Percentiles rank a stretch among this genome's conserved stretches.
These are phyloP conservation scores for Mus caroli DNA, from an alignment of 2,797 vertebrate genomes.

Conservation along the genomic window DNA sequence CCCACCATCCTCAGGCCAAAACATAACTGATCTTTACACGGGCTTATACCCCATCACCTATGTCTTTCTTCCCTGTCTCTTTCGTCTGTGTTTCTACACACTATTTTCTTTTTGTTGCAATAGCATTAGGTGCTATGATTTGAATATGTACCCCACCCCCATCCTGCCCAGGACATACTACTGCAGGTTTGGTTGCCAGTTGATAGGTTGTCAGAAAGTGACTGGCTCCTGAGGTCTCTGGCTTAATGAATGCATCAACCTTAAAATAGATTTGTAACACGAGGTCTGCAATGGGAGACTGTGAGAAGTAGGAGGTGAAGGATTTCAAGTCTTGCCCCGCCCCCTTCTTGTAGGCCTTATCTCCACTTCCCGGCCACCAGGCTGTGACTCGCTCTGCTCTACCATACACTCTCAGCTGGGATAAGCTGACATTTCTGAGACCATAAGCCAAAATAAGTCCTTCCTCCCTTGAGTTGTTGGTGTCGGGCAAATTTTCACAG, in stretches of 20 bases:
- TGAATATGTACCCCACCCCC: neutral
- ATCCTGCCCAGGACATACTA: neutral
- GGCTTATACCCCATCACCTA: neutral
- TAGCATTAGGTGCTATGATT: neutral
- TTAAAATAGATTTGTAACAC: neutral
- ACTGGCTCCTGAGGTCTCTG: neutral
- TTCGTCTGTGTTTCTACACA: neutral
- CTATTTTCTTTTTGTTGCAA: neutral
- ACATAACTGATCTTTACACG: accelerated
- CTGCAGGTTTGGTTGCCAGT: neutral
- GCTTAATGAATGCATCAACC: neutral
- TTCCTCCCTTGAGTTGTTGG: neutral
- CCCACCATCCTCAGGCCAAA: neutral
- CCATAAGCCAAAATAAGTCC: neutral
- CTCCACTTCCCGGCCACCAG: neutral
- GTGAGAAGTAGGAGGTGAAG: too few species aligned
- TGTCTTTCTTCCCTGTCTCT: neutral
- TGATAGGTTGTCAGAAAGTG: neutral
- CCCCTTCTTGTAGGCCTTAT: neutral
- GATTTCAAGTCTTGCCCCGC: neutral
- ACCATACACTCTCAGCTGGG: neutral
- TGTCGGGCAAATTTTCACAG: neutral
- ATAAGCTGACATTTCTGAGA: neutral
- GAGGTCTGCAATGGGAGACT: neutral
- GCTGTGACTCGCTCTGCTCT: neutral